Evolutionary conservation across 2,888 invertebrate genomes (phyloP).

Genomic region (Drosophila atripex): DNA sequence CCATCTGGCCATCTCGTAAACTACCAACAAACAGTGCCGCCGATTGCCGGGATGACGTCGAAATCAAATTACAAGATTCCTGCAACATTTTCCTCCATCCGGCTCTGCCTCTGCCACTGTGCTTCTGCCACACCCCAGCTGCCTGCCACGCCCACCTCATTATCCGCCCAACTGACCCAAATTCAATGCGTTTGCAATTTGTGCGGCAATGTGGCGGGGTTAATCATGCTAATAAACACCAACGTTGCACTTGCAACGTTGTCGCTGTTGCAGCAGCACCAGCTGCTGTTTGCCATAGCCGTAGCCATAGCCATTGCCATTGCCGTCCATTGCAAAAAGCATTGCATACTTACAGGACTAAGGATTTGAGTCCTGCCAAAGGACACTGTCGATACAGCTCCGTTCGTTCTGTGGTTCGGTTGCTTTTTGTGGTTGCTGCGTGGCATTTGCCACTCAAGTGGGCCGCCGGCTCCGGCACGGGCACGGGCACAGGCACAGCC

Average conservation of each 20-base stretch:
- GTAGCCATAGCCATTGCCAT: slow-evolving; percentile 2
- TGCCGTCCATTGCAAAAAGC: slow-evolving; percentile 53
- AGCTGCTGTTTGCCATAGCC: slow-evolving; percentile 11
- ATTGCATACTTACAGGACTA: slow-evolving; percentile 61
- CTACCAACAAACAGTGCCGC: slow-evolving; percentile 53
- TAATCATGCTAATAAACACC: slow-evolving; percentile 77
- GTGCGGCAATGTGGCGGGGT: slow-evolving; percentile 54
- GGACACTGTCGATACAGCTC: slow-evolving; percentile 29
- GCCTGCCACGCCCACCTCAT: slow-evolving; percentile 21
- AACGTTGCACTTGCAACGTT: slow-evolving; percentile 61
- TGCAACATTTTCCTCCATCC: slow-evolving; percentile 36
- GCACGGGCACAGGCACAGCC: background rate
- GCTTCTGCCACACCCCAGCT: too few species aligned
- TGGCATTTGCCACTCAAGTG: slow-evolving; percentile 51
- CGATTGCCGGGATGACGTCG: slow-evolving; percentile 50
- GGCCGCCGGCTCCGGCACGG: background rate
- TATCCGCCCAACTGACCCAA: slow-evolving; percentile 55
- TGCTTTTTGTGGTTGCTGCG: slow-evolving; percentile 44
- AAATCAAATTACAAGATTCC: slow-evolving; percentile 78
- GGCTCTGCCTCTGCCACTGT: background rate
- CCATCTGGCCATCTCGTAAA: slow-evolving; percentile 24
- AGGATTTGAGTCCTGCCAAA: slow-evolving; percentile 28
- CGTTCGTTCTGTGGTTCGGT: slow-evolving; percentile 23
- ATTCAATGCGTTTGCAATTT: slow-evolving; percentile 69
- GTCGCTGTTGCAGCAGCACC: slow-evolving; percentile 22